Base-by-base conservation (phyloP, 1,140 invertebrate species). In the Drosophila serrata region DNA sequence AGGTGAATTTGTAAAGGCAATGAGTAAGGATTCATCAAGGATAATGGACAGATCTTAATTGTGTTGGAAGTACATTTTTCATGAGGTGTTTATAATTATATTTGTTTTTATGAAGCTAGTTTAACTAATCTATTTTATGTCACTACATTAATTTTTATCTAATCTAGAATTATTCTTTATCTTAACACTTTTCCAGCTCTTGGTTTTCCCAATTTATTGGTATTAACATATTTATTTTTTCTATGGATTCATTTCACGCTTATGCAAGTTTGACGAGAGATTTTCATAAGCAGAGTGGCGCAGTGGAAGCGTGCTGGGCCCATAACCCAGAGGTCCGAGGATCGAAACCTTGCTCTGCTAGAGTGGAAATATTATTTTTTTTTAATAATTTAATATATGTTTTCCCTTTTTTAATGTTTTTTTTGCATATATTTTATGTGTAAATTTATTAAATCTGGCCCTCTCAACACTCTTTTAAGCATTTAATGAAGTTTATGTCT, bases 281-380 rank as follows among this genome's bases (percentile, higher is more conserved):
- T 33, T 42, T 17, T 4, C 19, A 29, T n/a, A 5, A 96, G 95
- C 97, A 98, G 97, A 97, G 97, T 98, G 97, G 97, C 97, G 97
- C 97, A 98, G 97, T 96, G 97, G 97, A 97, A 98, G 97, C 97
- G 97, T 97, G 97, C 97, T 98, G 97, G 97, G 97, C 97, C 96
- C 97, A 98, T 98, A 98, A 98, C 97, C 97, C 97, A 98, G 97
- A 98, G 97, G 97, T 98, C 96, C 96, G 96, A 97, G 95, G 96
- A 97, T 97, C 96, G 96, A 97, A 97, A 97, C 96, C 95, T 97
- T 96, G 96, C 95, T 97, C 96, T 97, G 96, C 96, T 97, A 97
- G 19, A 24, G 27, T 19, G 12, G 5, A 33, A 8, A n/a, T 48
- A 29, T 22, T 12, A 6, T 12, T 29, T n/a, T 17, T n/a, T 31